phyloP scores from a whole-genome alignment of 1,140 invertebrate genomes.

The Drosophila kurseongensis region DNA sequence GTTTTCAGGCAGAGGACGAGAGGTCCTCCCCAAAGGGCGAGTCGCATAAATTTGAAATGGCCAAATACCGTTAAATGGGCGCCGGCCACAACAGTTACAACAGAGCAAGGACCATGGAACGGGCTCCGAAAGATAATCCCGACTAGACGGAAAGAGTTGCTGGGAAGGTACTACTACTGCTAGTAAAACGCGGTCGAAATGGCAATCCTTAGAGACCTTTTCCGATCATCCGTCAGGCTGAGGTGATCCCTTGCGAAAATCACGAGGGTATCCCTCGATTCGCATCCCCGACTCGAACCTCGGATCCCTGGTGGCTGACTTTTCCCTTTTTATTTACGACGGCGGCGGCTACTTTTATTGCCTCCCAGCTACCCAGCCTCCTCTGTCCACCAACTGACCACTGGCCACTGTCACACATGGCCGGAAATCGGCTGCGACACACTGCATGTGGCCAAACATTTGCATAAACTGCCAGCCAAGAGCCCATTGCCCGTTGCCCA shows the following conservation, averaged over 20 bases:
- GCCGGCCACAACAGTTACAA: constrained; percentile 47
- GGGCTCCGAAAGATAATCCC: constrained; percentile 2
- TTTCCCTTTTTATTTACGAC: constrained; percentile 45
- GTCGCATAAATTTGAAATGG: constrained; percentile 74
- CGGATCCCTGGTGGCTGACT: background rate
- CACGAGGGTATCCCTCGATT: constrained; percentile 24
- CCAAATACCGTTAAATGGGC: constrained; percentile 78
- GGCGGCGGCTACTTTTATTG: constrained; percentile 66
- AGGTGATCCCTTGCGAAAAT: background rate
- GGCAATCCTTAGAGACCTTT: background rate
- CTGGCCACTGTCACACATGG: constrained; percentile 74
- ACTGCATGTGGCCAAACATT: constrained; percentile 80
- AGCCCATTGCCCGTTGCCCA: constrained; percentile 10
- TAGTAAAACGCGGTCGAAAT: background rate
- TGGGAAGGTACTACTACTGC: background rate
- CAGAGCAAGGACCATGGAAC: constrained; percentile 21
- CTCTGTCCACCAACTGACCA: constrained; percentile 15
- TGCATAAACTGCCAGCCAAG: constrained; percentile 73
- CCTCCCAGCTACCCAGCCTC: constrained; percentile 29
- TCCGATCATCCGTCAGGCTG: background rate
- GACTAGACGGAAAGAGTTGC: background rate
- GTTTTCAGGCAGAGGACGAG: background rate
- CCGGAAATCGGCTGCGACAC: constrained; percentile 76
- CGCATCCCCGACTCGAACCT: background rate
- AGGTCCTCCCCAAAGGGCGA: constrained; percentile 12